Evolutionary conservation across 1,140 invertebrate genomes (phyloP).

Genomic region (Aphidius ervi): DNA sequence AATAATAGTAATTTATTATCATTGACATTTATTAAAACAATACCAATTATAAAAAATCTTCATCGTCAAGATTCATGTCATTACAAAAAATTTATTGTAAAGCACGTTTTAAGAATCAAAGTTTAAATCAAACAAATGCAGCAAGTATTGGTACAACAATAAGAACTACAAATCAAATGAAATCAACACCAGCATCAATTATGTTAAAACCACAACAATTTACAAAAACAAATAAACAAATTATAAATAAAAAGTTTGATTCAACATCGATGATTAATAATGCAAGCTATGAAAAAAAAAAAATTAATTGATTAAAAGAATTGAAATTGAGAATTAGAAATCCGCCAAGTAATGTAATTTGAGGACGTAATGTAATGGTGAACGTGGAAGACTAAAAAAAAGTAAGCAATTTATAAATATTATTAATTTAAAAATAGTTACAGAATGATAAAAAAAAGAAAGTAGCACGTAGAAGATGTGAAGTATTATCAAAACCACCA

Average conservation of each 20-base stretch:
- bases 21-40: too few species aligned
- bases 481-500: constrained; percentile 62
- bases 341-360: constrained; percentile 29
- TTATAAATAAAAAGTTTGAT: constrained; percentile 19
- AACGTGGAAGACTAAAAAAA: constrained; percentile 49
- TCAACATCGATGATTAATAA: too few species aligned
- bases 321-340: constrained; percentile 37
- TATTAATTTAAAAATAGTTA: constrained; percentile 18
- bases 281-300: too few species aligned
- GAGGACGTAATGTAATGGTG: constrained; percentile 40
- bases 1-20: too few species aligned
- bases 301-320: too few species aligned
- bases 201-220: constrained; percentile 44
- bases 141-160: constrained; percentile 28
- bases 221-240: constrained; percentile 27
- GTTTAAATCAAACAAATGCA: constrained; percentile 24
- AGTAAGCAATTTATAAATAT: constrained; percentile 12
- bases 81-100: constrained; percentile 30
- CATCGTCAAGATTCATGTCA: too few species aligned
- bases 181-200: constrained; percentile 36
- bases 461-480: constrained; percentile 59
- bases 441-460: too few species aligned
- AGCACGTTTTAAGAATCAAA: constrained; percentile 34
- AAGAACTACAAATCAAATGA: constrained; percentile 24
- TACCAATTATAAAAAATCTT: too few species aligned